Evolutionary conservation across 2,113 vertebrate genomes (phyloP), one percentile per base, ranked within the genome.

Genomic region (Salvelinus namaycush): DNA sequence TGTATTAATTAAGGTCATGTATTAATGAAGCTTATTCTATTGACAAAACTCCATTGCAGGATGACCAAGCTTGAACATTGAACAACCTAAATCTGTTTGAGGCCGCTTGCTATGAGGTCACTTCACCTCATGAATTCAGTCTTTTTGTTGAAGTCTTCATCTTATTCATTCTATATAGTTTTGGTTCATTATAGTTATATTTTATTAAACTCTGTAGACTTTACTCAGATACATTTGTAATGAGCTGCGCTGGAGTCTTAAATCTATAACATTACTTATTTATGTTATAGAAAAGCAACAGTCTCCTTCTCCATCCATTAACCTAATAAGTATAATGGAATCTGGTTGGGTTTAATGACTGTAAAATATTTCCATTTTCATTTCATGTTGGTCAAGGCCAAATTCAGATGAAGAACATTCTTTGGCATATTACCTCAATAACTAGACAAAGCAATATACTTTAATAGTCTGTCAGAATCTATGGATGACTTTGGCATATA

Each of bases 351-450:
- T 29, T 48, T 70, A 70, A 57, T 20, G 49, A 76, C 26, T n/a
- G 68, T 29, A 27, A 75, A 51, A 75, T 65, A 65, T n/a, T 54
- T 22, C 66, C 11, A 27, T 44, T 75, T 75, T 27, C n/a, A 75
- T 75, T 65, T 67, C 18, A 68, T 68, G 26, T 68, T 69, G 34
- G 29, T 69, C 29, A 39, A 69, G 9, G 39, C 31, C 68, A 44
- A 69, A 34, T 18, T 39, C 68, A 69, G 18, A 69, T 18, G 39
- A 44, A 44, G 39, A 44, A 44, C 39, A 7, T 29, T 29, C 6
- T 3, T 14, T 8, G 29, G 29, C 18, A 39, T 69, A 69, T 68
- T 7, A 39, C 67, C 24, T 68, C 31, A 39, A 34, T 39, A 68
- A 68, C 62, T 8, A 44, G 31, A 34, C 67, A 68, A 44, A 69